Evolutionary conservation across 2,797 vertebrate genomes (phyloP).

Genomic region (Merluccius polli): DNA sequence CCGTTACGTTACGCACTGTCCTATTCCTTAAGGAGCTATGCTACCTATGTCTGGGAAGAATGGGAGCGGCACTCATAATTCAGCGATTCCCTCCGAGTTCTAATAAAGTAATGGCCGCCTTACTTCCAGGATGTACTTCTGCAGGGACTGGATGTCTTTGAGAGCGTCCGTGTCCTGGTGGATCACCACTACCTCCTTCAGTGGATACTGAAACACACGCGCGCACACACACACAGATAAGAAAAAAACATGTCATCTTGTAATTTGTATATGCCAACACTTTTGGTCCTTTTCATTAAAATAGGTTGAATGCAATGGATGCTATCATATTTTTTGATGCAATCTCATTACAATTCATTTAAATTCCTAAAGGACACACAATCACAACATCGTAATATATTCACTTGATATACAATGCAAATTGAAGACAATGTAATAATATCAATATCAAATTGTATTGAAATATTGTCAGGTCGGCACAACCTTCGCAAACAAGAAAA

Average conservation of each 20-base stretch:
- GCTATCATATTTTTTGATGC: too few species aligned
- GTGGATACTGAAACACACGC: conserved; percentile 80
- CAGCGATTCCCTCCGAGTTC: background rate
- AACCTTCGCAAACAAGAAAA: background rate
- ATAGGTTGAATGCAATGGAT: too few species aligned
- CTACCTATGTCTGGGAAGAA: too few species aligned
- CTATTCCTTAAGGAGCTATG: too few species aligned
- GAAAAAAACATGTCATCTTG: background rate
- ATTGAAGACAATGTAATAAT: background rate
- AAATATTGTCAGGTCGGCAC: background rate
- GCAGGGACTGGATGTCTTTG: conserved; percentile 83
- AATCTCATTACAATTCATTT: background rate
- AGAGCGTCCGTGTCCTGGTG: conserved; percentile 90
- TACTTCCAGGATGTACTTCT: conserved; percentile 96
- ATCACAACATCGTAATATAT: background rate
- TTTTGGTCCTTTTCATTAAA: too few species aligned
- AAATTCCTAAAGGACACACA: background rate
- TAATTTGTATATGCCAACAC: background rate
- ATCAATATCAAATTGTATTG: background rate
- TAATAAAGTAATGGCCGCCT: conserved; percentile 20
- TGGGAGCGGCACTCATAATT: too few species aligned
- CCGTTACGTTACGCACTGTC: too few species aligned
- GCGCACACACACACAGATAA: conserved; percentile 9
- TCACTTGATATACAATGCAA: background rate
- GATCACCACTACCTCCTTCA: conserved; percentile 96